Conservation (phyloP, 2,113 vertebrate species). For the Oxyura jamaicensis region DNA sequence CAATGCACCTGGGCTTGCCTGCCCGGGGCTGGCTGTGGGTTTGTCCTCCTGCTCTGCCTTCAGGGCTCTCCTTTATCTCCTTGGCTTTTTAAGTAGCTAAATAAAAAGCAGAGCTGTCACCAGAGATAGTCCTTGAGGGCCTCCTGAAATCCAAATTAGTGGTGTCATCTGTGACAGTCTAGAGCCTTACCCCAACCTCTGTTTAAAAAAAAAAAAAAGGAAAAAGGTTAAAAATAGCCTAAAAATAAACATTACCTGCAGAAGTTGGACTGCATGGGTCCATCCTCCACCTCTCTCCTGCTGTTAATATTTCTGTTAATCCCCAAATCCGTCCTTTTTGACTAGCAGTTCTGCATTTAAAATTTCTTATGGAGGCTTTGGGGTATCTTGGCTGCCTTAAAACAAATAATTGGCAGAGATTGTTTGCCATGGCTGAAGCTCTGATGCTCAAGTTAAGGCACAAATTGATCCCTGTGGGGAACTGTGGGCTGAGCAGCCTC, state of each 20-base stretch:
- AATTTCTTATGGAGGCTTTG: not conserved
- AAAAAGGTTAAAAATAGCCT: not conserved
- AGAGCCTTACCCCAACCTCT: not conserved
- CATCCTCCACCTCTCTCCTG: not conserved
- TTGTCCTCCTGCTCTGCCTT: not conserved
- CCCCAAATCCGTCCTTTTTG: not conserved
- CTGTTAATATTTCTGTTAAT: not conserved
- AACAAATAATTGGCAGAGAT: not conserved
- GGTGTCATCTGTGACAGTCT: not conserved
- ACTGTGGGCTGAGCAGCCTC: not conserved
- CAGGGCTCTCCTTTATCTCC: not conserved
- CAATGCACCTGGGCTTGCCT: not conserved
- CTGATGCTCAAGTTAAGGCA: rapidly evolving
- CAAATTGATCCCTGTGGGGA: not conserved
- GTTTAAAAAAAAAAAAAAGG: not conserved
- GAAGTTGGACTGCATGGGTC: not conserved
- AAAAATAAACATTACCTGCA: not conserved
- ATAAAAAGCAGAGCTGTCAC: not conserved
- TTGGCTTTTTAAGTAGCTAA: not conserved
- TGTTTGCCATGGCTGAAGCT: not conserved
- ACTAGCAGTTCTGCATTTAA: not conserved
- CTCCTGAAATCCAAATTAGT: not conserved
- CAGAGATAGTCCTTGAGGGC: not conserved
- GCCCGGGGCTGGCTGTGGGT: not conserved
- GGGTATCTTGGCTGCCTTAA: not conserved